Conservation (phyloP, 2,113 vertebrate genomes). For the Xyrauchen texanus region DNA sequence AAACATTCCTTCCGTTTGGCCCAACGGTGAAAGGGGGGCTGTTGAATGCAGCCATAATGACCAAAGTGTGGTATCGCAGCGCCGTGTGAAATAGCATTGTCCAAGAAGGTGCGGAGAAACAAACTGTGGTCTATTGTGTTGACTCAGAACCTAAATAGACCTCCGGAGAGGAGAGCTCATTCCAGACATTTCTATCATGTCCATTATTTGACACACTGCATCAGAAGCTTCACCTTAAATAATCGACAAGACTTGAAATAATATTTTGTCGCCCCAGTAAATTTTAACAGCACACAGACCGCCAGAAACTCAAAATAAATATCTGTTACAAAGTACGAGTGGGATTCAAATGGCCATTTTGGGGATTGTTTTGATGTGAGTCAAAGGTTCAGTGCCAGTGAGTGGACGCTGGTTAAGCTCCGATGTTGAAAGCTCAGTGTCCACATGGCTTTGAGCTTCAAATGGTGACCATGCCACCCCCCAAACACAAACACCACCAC, state of each 20-base stretch:
- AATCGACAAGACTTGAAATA: background rate
- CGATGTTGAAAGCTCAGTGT: conserved; percentile 9
- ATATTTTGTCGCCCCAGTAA: background rate
- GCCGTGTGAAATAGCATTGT: conserved; percentile 16
- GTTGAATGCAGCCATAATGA: conserved; percentile 22
- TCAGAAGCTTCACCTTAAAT: background rate
- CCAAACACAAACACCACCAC: background rate
- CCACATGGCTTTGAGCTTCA: background rate
- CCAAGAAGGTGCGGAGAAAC: conserved; percentile 13
- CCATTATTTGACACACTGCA: background rate
- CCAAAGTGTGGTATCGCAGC: background rate
- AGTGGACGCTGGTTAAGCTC: background rate
- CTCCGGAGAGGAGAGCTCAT: conserved; percentile 5
- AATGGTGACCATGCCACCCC: background rate
- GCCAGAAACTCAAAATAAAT: background rate
- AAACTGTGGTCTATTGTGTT: conserved; percentile 3
- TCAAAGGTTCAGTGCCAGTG: conserved; percentile 4
- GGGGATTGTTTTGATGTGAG: conserved; percentile 17
- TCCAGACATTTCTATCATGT: conserved; percentile 24
- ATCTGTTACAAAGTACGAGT: background rate
- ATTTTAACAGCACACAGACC: background rate
- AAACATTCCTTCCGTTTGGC: background rate
- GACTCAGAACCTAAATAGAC: background rate
- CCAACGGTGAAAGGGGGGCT: background rate
- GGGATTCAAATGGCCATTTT: background rate